Base-by-base conservation (phyloP, 1,140 invertebrate species). In the Diuraphis noxia region DNA sequence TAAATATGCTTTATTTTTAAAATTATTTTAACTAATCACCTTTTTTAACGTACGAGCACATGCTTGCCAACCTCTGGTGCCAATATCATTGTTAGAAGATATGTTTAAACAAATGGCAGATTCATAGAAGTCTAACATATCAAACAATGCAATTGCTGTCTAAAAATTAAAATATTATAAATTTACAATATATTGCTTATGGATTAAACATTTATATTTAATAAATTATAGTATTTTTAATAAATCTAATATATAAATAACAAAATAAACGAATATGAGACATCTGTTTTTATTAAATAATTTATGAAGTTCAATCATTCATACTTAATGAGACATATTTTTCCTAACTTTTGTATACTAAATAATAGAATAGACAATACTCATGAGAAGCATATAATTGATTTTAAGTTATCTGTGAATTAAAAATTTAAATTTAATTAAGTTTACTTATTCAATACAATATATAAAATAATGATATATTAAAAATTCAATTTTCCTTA, bases 51-150 rank as follows among this genome's bases (percentile, higher is more conserved):
- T 96, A 92, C 96, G 95, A 36, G 96, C 96, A 93, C 96, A 97
- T 7, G 96, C 95, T 93, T 97, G 96, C 97, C 97, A 98, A 5
- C 97, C 97, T 85, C 97, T 94, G 72, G 95, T 95, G 82, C 96
- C 96, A 93, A 97, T 96, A 92, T 95, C 95, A 92, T 95, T 95
- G 93, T 97, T 97, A 86, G 95, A 96, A 38, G 96, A 96, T 91
- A 98, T 96, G 93, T 97, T 97, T 85, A 98, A 93, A 92, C 96
- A 95, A 46, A 94, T 95, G 3, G 96, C 95, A 81, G 97, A 97
- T 93, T 98, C 97, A 94, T 98, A 98, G 94, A 97, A 98, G 93
- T 98, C 97, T 92, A 98, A 95, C 97, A 98, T 98, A 94, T 98
- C 97, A 94, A 98, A 98, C 77, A 98, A 94, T 79, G 97, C 96